Evolutionary conservation across 2,797 vertebrate species (phyloP), one percentile per base, ranked within the genome.

Genomic region (Myiotriccus ornatus): DNA sequence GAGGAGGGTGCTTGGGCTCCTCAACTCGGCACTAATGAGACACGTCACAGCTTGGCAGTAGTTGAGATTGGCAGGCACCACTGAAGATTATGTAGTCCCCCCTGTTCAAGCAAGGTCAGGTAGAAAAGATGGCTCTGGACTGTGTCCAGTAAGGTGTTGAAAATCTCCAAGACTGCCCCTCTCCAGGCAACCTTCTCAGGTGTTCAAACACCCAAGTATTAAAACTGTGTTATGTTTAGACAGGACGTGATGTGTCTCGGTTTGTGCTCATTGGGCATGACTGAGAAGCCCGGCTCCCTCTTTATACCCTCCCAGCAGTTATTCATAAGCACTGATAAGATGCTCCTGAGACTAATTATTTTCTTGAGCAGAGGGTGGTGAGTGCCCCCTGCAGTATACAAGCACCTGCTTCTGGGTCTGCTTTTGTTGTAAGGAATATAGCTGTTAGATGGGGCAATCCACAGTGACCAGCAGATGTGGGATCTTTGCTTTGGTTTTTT

Each of bases 211-310:
- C 24, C 14, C 1, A 2, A 50, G 39, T 8, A 22, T 15, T 49
- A 76, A 34, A 84, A 32, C 23, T 49, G 24, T 24, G 53, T 55
- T 71, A 7, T 9, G 6, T 59, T 62, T 32, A 22, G 8, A 25
- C 4, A 44, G 28, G 30, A 24, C 6, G 4, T 32, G 39, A 14
- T 0, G 0, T 63, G 28, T 44, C 49, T 62, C 17, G 5, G 13
- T 60, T n/a, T 75, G 46, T 49, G 16, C 46, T 19, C 19, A 10
- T 2, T 69, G 50, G n/a, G 11, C 19, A 60, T 23, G 9, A 14
- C 49, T 76, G 49, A 76, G 59, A 73, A 56, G 27, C 34, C 44
- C 30, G 41, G 5, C 24, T 75, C 13, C 37, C 37, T 69, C 21
- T 49, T 84, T 79, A 28, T 6, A 55, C 5, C 13, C 16, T 69